Conservation (phyloP, 2,888 invertebrate genomes). For the Slavum lentiscoides region DNA sequence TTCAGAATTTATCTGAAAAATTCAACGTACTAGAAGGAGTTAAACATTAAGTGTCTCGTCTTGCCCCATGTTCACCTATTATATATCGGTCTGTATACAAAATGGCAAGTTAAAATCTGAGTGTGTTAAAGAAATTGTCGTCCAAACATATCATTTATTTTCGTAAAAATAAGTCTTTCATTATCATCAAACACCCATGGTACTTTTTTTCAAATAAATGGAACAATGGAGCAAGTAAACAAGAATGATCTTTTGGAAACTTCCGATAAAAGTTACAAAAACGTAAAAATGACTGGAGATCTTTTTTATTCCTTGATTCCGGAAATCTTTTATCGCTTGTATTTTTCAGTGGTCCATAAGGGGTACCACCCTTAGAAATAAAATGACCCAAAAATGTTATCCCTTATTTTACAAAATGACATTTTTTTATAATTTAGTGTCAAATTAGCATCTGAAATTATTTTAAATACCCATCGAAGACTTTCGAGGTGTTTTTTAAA, state of each 20-base stretch:
- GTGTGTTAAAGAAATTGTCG: background rate
- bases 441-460: background rate
- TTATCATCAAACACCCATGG: background rate
- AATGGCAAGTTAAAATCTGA: background rate
- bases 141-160: too few relatives aligned
- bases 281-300: background rate
- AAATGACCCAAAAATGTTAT: background rate
- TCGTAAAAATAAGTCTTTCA: background rate
- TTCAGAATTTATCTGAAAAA: too few relatives aligned
- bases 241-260: background rate
- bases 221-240: background rate
- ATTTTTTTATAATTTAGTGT: background rate
- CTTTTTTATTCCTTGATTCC: background rate
- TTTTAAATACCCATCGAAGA: background rate
- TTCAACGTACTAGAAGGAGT: too few relatives aligned
- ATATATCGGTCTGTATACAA: background rate
- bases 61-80: too few relatives aligned
- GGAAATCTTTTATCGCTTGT: background rate
- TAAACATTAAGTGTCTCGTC: too few relatives aligned
- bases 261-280: conserved; percentile 5
- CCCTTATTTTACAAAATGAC: background rate
- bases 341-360: background rate
- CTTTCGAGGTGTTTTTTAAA: background rate
- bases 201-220: background rate
- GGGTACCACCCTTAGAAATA: background rate